Evolutionary conservation across 1,140 invertebrate genomes (phyloP).

Genomic region (Copidosoma floridanum): DNA sequence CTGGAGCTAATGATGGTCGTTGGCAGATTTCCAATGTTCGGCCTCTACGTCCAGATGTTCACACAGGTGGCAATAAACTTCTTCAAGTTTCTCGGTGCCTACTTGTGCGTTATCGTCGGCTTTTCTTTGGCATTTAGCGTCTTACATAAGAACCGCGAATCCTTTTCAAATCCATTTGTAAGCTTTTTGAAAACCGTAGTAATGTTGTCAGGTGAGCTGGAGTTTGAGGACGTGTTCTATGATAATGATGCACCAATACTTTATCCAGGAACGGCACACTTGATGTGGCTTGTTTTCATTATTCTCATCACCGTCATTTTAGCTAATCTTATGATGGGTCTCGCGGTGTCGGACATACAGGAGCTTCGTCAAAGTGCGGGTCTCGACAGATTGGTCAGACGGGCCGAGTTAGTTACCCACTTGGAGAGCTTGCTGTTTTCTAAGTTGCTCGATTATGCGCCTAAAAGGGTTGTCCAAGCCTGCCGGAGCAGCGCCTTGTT

Average conservation of each 20-base stretch:
- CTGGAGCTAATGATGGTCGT: slow-evolving; percentile 80
- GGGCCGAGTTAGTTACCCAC: slow-evolving; percentile 75
- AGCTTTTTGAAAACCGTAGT: slow-evolving; percentile 76
- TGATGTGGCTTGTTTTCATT: slow-evolving; percentile 75
- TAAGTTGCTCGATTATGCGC: slow-evolving; percentile 66
- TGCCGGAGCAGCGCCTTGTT: slow-evolving; percentile 70
- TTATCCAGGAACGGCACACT: slow-evolving; percentile 71
- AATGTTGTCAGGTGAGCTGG: slow-evolving; percentile 86
- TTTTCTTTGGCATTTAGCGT: slow-evolving; percentile 78
- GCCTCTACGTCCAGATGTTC: slow-evolving; percentile 83
- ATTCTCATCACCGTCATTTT: slow-evolving; percentile 81
- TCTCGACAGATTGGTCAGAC: slow-evolving; percentile 73
- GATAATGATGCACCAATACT: slow-evolving; percentile 56
- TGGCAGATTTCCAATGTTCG: slow-evolving; percentile 80
- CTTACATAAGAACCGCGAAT: slow-evolving; percentile 72
- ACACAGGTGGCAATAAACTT: slow-evolving; percentile 80
- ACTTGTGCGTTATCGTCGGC: slow-evolving; percentile 75
- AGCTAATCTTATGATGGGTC: slow-evolving; percentile 80
- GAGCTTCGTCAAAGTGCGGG: slow-evolving; percentile 80
- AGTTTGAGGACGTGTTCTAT: slow-evolving; percentile 83
- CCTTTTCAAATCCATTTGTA: slow-evolving; percentile 64
- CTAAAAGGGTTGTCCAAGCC: slow-evolving; percentile 62
- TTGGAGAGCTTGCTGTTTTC: slow-evolving; percentile 81
- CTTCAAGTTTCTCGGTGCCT: slow-evolving; percentile 77
- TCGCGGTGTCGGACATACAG: slow-evolving; percentile 81